These are phyloP conservation scores for Hydrozoanthus gracilis DNA, from an alignment of 92 coral and sea anemone genomes.

Conservation along the genomic window DNA sequence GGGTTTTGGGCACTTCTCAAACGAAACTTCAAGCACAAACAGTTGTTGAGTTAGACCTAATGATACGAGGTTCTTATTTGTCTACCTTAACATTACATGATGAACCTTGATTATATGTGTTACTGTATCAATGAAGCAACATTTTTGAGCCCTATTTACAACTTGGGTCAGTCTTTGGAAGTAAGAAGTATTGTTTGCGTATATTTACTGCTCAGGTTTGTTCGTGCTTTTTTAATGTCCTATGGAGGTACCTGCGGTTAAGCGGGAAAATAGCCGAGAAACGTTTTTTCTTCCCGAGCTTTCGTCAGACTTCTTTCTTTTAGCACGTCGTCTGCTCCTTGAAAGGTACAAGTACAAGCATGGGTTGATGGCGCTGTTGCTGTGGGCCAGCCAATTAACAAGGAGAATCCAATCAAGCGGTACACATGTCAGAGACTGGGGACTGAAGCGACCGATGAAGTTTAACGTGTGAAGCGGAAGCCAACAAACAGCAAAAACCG, in stretches of 20 bases:
- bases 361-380: slow-evolving; percentile 32
- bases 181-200: too few relatives aligned
- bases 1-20: too few relatives aligned
- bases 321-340: not conserved
- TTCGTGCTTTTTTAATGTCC: not conserved
- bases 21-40: too few relatives aligned
- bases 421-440: not conserved
- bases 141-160: too few relatives aligned
- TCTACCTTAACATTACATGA: too few relatives aligned
- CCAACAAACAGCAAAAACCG: slow-evolving; percentile 31
- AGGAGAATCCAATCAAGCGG: slow-evolving; percentile 11
- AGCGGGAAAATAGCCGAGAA: slow-evolving; percentile 1
- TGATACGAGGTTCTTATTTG: too few relatives aligned
- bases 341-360: slow-evolving; percentile 20
- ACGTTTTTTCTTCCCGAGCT: not conserved
- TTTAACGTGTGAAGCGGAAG: slow-evolving; percentile 25
- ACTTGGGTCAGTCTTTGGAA: too few relatives aligned
- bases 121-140: too few relatives aligned
- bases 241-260: not conserved
- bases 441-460: slow-evolving; percentile 19
- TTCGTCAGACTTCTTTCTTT: not conserved
- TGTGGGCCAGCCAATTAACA: slow-evolving; percentile 22
- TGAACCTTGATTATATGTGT: too few relatives aligned
- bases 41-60: too few relatives aligned
- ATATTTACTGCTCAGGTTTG: not conserved